phyloP scores from a whole-genome alignment of 2,797 vertebrate species.

The Parauchenoglanis ngamensis region DNA sequence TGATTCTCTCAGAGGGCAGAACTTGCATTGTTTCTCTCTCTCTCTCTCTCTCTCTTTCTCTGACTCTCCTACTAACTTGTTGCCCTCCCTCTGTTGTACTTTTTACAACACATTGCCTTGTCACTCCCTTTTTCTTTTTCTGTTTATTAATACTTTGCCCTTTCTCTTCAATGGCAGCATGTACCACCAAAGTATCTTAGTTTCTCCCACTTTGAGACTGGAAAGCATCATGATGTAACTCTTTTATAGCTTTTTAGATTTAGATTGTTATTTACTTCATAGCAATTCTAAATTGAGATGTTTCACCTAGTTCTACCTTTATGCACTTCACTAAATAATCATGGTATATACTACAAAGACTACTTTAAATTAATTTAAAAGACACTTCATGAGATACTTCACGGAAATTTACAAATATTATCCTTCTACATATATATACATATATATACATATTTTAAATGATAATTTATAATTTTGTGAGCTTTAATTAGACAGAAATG shows the following conservation, averaged over 20 bases:
- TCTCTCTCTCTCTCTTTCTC: conserved; percentile 15
- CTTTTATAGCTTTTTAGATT: not conserved
- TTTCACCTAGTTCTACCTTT: not conserved
- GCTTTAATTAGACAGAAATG: not conserved
- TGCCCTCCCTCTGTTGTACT: conserved; percentile 45
- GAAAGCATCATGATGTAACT: not conserved
- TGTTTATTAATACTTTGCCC: conserved; percentile 61
- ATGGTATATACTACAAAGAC: not conserved
- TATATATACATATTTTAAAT: too few relatives aligned
- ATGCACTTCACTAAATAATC: not conserved
- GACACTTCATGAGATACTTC: not conserved
- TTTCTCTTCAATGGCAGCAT: conserved; percentile 11
- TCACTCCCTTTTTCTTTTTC: conserved; percentile 44
- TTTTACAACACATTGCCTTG: conserved; percentile 36
- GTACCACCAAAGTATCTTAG: not conserved
- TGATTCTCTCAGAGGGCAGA: not conserved
- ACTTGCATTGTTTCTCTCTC: not conserved
- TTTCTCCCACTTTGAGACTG: not conserved
- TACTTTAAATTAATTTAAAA: not conserved
- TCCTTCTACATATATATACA: too few relatives aligned
- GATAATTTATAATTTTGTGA: too few relatives aligned
- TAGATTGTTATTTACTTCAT: not conserved
- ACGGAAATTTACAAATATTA: not conserved
- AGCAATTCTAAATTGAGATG: not conserved
- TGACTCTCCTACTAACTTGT: conserved; percentile 18